Evolutionary conservation across 2,797 vertebrate species (phyloP).

Genomic region (Megaceryle alcyon): DNA sequence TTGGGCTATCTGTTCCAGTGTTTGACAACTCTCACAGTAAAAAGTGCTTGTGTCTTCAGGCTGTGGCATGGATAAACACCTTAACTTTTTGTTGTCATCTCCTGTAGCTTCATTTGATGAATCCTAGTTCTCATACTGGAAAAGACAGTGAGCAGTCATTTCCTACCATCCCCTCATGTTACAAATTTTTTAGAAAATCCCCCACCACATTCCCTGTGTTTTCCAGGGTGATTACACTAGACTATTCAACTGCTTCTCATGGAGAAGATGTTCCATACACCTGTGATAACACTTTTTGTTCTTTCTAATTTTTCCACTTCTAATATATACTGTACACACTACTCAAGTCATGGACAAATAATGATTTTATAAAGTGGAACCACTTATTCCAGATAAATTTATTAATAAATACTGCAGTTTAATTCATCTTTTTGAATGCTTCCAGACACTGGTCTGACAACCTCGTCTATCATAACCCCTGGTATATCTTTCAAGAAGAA

Average conservation of each 20-base stretch:
- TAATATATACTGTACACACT: background rate
- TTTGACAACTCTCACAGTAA: background rate
- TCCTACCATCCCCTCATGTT: background rate
- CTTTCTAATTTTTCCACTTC: background rate
- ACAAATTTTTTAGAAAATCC: background rate
- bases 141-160: background rate
- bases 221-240: background rate
- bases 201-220: background rate
- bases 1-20: background rate
- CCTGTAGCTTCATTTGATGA: background rate
- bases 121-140: background rate
- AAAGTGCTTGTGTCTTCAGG: background rate
- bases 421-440: background rate
- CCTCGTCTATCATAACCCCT: background rate
- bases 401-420: background rate
- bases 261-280: background rate
- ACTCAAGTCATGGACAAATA: background rate
- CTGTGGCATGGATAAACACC: background rate
- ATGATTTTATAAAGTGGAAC: background rate
- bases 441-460: background rate
- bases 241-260: background rate
- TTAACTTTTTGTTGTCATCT: background rate
- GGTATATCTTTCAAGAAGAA: background rate
- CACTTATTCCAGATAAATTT: background rate
- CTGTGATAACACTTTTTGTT: background rate